Evolutionary conservation across 2,888 invertebrate species (phyloP).

Genomic region (Cosmia trapezina): DNA sequence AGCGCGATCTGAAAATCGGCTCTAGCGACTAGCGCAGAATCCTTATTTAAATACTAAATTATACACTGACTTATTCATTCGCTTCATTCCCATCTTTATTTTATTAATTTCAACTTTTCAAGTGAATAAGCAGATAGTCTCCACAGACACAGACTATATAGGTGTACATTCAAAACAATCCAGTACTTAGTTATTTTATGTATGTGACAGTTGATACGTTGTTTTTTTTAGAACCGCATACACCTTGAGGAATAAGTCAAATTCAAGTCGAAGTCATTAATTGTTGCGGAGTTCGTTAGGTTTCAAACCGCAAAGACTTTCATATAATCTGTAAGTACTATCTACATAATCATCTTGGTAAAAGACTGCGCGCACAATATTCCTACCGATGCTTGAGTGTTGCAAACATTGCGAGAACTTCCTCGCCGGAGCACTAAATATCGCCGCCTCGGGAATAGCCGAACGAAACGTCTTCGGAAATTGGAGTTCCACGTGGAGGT

Average conservation of each 20-base stretch:
- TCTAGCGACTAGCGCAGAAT: constrained; percentile 20
- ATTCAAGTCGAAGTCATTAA: too few relatives aligned
- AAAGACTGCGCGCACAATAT: not conserved
- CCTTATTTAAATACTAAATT: constrained; percentile 43
- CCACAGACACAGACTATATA: not conserved
- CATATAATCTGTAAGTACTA: not conserved
- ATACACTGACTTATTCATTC: constrained; percentile 36
- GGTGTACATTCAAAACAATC: not conserved
- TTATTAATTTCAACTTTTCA: constrained; percentile 23
- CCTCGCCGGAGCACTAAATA: constrained; percentile 17
- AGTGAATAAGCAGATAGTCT: not conserved
- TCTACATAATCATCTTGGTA: not conserved
- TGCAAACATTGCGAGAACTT: constrained; percentile 14
- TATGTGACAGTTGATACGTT: too few relatives aligned
- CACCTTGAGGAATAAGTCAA: too few relatives aligned
- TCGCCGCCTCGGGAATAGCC: constrained; percentile 24
- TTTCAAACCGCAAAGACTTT: not conserved
- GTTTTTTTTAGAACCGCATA: not conserved
- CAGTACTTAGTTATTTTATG: too few relatives aligned
- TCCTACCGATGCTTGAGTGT: not conserved
- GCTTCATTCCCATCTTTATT: constrained; percentile 18
- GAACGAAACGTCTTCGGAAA: constrained; percentile 47
- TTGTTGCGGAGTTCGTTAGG: not conserved
- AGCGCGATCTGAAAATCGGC: constrained; percentile 22
- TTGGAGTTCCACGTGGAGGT: constrained; percentile 53